Conservation (phyloP, 2,888 invertebrate genomes). For the Gastrophysa polygoni region DNA sequence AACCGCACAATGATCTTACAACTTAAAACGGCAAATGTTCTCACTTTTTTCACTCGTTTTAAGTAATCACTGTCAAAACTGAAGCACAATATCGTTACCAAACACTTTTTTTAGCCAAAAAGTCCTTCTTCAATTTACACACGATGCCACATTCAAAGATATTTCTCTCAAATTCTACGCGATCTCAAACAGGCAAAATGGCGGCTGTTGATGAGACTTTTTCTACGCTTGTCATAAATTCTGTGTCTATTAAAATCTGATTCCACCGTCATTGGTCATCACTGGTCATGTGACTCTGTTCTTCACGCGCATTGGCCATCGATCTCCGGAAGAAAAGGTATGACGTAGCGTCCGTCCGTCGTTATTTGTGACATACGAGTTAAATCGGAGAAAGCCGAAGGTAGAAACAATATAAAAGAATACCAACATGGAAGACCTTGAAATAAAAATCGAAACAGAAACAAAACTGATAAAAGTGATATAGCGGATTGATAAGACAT, state of each 20-base stretch:
- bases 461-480: not conserved
- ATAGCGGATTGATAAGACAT: no score
- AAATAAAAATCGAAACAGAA: not conserved
- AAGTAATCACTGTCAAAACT: constrained; percentile 56
- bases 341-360: constrained; percentile 57
- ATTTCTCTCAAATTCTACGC: constrained; percentile 77
- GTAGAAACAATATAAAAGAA: not conserved
- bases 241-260: constrained; percentile 61
- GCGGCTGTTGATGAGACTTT: constrained; percentile 96
- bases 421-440: not conserved
- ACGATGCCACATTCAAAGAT: constrained; percentile 69
- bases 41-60: constrained; percentile 62
- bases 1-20: constrained; percentile 76
- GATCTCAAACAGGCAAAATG: constrained; percentile 87
- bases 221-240: constrained; percentile 92
- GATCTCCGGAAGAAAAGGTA: constrained; percentile 55
- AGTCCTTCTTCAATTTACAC: constrained; percentile 55
- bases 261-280: constrained; percentile 55
- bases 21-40: constrained; percentile 67
- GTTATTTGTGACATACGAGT: constrained; percentile 55
- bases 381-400: constrained; percentile 34
- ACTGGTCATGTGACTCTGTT: constrained; percentile 59
- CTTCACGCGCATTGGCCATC: constrained; percentile 55
- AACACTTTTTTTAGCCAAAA: constrained; percentile 55
- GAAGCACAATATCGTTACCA: constrained; percentile 51